Conservation (phyloP, 2,797 vertebrate genomes). For the Heteromormyrus szaboi region DNA sequence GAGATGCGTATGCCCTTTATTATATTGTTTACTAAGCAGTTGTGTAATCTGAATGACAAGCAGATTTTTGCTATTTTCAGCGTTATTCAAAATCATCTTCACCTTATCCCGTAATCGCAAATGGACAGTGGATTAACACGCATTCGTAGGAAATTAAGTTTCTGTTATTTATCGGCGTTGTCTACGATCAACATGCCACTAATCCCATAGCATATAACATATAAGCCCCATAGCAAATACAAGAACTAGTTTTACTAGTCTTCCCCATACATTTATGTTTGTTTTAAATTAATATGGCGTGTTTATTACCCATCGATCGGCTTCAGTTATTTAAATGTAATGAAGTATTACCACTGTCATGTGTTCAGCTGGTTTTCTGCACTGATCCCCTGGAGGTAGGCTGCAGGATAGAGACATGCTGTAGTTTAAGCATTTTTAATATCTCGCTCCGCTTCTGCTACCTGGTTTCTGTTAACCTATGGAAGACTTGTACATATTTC, state of each 20-base stretch:
- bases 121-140: background rate
- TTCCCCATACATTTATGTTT: background rate
- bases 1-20: background rate
- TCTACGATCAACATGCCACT: background rate
- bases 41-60: slow-evolving; percentile 4
- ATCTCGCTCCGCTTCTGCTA: background rate
- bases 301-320: background rate
- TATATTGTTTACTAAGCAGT: background rate
- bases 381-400: background rate
- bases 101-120: background rate
- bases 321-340: background rate
- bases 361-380: background rate
- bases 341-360: background rate
- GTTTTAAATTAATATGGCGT: background rate
- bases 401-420: slow-evolving; percentile 1
- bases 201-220: background rate
- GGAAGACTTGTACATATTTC: background rate
- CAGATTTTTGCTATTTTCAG: background rate
- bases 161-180: background rate
- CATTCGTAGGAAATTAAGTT: background rate
- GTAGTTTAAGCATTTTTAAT: background rate
- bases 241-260: background rate
- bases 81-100: background rate
- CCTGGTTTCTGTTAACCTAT: background rate
- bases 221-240: background rate